Percentiles rank a stretch among this genome's conserved stretches.
These are phyloP conservation scores for Pogonocherus hispidulus DNA, from an alignment of 2,888 invertebrate genomes.

Conservation along the genomic window DNA sequence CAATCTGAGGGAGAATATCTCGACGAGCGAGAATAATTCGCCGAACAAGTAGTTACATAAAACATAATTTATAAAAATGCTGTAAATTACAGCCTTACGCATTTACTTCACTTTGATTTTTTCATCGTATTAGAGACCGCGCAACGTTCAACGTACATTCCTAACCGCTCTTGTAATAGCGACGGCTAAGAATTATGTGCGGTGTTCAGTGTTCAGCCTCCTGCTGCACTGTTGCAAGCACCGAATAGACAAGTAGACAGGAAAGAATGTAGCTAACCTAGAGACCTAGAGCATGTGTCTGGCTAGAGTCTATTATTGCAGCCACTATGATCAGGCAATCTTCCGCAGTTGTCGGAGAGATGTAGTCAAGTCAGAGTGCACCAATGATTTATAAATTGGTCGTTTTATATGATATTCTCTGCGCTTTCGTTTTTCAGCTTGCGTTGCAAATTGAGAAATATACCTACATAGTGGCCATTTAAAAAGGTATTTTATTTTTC, in stretches of 20 bases:
- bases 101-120: no score
- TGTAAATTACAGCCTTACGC: no score
- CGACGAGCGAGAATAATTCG: no score
- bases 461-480: neutral
- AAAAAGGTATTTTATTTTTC: no score
- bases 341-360: neutral
- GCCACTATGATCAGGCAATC: slow-evolving; percentile 24
- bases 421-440: neutral
- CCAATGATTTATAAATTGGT: neutral
- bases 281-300: slow-evolving; percentile 55
- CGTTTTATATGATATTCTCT: neutral
- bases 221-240: neutral
- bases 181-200: neutral
- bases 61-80: no score
- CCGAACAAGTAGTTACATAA: no score
- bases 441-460: neutral
- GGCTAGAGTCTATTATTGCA: slow-evolving; percentile 14
- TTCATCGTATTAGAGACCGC: no score
- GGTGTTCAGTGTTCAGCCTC: no score
- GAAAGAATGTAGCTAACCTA: slow-evolving; percentile 52
- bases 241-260: slow-evolving; percentile 34
- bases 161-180: neutral
- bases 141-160: neutral
- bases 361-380: neutral
- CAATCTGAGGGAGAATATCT: no score